These are phyloP conservation scores for Oscheius sp. DNA, from an alignment of 2,888 invertebrate species.

Conservation along the genomic window DNA sequence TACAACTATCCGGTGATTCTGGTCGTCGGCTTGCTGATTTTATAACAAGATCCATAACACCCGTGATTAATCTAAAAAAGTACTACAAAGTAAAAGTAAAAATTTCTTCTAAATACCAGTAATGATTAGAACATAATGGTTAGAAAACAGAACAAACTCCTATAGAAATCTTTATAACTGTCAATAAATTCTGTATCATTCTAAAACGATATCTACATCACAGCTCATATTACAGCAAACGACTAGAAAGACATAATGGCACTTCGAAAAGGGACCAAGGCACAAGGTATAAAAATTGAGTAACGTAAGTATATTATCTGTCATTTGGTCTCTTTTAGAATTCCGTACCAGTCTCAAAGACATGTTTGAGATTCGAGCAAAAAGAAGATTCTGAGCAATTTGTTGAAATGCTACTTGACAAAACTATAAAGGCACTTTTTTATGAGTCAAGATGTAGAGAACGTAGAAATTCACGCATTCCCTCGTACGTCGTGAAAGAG, in stretches of 20 bases:
- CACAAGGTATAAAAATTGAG: not conserved
- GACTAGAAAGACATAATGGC: conserved; percentile 22
- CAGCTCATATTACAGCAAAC: conserved; percentile 2
- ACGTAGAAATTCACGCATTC: conserved; percentile 32
- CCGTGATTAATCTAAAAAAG: not conserved
- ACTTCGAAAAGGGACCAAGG: conserved; percentile 1
- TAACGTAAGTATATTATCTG: too few relatives aligned
- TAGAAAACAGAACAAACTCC: not conserved
- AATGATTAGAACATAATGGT: not conserved
- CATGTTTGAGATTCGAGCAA: not conserved
- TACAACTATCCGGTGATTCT: not conserved
- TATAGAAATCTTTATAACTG: conserved; percentile 4
- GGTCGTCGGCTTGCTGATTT: too few relatives aligned
- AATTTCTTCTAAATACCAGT: not conserved
- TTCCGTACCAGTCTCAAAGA: not conserved
- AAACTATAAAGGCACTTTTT: not conserved
- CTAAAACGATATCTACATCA: conserved; percentile 27
- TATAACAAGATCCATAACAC: not conserved
- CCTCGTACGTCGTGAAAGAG: conserved; percentile 92
- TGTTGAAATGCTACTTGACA: not conserved
- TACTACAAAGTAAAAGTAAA: not conserved
- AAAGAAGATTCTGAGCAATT: not conserved
- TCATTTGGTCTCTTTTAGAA: too few relatives aligned
- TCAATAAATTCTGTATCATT: conserved; percentile 9
- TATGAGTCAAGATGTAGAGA: conserved; percentile 10